Conservation (phyloP, 1,140 invertebrate species). For the Drosophila nigromelanica region DNA sequence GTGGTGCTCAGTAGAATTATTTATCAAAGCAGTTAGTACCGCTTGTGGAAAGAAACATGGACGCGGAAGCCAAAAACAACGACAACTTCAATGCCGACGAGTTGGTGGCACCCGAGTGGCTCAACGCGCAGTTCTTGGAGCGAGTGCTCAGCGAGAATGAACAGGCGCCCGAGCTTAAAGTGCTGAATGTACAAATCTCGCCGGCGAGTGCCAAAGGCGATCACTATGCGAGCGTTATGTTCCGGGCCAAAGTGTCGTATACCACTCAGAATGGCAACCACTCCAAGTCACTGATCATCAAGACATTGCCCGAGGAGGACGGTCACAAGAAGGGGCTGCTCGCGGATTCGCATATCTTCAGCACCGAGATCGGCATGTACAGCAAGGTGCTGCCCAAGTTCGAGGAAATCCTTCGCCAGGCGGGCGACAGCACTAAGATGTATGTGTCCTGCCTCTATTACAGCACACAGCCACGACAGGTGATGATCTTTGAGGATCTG, state of each 20-base stretch:
- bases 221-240: slow-evolving; percentile 80
- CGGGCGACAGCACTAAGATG: slow-evolving; percentile 48
- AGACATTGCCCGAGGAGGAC: slow-evolving; percentile 70
- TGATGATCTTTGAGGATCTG: slow-evolving; percentile 71
- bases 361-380: slow-evolving; percentile 72
- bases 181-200: slow-evolving; percentile 41
- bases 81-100: slow-evolving; percentile 59
- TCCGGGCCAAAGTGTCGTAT: slow-evolving; percentile 49
- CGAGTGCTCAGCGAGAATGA: slow-evolving; percentile 48
- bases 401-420: slow-evolving; percentile 51
- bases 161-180: slow-evolving; percentile 24
- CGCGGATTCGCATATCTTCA: slow-evolving; percentile 43
- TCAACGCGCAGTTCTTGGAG: slow-evolving; percentile 53
- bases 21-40: not conserved
- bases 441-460: slow-evolving; percentile 53
- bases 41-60: slow-evolving; percentile 20
- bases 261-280: not conserved
- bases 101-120: slow-evolving; percentile 63
- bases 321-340: slow-evolving; percentile 70
- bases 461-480: slow-evolving; percentile 42
- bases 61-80: slow-evolving; percentile 16
- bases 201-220: slow-evolving; percentile 70
- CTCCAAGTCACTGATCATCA: slow-evolving; percentile 66
- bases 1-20: not conserved
- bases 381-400: slow-evolving; percentile 56